A percentile compares a stretch with the other conserved stretches of the same genome.
Evolutionary conservation across 2,888 invertebrate genomes (phyloP).

Genomic region (Yponomeuta plumbellus): DNA sequence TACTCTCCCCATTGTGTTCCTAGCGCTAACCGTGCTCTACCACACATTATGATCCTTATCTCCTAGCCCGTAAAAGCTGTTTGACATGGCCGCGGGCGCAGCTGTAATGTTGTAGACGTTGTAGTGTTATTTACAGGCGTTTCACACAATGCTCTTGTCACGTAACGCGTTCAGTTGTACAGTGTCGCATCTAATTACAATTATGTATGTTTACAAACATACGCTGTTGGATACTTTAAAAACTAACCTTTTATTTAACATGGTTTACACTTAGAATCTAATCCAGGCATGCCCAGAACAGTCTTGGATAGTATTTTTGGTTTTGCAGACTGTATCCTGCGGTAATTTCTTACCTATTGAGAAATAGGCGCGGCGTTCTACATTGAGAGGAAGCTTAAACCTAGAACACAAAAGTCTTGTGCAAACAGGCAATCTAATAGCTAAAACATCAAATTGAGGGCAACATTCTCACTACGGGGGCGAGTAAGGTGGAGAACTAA

Average conservation of each 20-base stretch:
- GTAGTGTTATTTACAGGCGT: background rate
- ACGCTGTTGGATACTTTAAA: background rate
- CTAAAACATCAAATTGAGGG: slow-evolving; percentile 9
- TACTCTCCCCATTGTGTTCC: slow-evolving; percentile 7
- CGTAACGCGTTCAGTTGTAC: background rate
- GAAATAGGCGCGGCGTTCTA: background rate
- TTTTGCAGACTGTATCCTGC: background rate
- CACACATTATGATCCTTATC: background rate
- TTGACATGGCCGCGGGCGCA: background rate
- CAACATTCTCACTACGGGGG: slow-evolving; percentile 3
- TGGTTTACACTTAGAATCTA: background rate
- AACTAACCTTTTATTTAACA: background rate
- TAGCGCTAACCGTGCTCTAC: background rate
- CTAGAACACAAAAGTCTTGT: slow-evolving; percentile 4
- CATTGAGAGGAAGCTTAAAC: background rate
- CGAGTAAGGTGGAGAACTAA: background rate
- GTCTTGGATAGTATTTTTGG: background rate
- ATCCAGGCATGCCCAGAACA: background rate
- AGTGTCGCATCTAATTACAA: background rate
- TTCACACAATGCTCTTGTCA: slow-evolving; percentile 5
- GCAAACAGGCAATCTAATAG: slow-evolving; percentile 9
- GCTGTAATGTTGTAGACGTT: background rate
- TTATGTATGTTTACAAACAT: background rate
- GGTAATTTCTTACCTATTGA: background rate
- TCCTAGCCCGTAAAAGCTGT: background rate